phyloP scores from a whole-genome alignment of 2,797 vertebrate species.

The Cyclura pinguis region DNA sequence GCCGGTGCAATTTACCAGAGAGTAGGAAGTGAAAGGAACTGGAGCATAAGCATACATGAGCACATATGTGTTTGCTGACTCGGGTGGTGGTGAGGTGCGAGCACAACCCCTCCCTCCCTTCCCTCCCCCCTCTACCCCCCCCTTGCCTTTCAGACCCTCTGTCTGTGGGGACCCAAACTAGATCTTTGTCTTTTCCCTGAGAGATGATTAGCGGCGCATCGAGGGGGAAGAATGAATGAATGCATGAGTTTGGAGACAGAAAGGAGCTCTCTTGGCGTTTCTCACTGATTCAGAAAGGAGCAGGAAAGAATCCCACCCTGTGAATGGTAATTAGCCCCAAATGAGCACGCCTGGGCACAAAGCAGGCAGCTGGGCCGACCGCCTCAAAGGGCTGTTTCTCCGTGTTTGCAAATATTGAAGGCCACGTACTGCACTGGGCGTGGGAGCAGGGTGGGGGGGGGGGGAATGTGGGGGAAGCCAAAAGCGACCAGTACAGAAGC shows the following conservation, averaged over 20 bases:
- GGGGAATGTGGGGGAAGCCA: background rate
- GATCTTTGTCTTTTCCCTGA: slow-evolving; percentile 28
- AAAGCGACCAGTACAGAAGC: background rate
- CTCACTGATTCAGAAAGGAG: slow-evolving; percentile 56
- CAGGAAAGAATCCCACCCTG: slow-evolving; percentile 26
- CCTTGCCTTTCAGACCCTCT: slow-evolving; percentile 2
- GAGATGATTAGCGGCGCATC: slow-evolving; percentile 46
- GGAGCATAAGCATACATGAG: background rate
- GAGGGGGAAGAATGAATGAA: slow-evolving; percentile 24
- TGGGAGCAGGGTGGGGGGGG: slow-evolving; percentile 7
- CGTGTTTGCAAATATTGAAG: slow-evolving; percentile 76
- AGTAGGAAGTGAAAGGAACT: background rate
- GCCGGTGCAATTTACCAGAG: background rate
- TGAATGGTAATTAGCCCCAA: slow-evolving; percentile 74
- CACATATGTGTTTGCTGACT: background rate
- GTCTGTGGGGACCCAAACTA: slow-evolving; percentile 4
- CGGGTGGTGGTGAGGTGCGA: background rate
- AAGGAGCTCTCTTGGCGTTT: slow-evolving; percentile 20
- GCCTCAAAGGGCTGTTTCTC: slow-evolving; percentile 68
- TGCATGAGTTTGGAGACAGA: slow-evolving; percentile 32
- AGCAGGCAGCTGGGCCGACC: slow-evolving; percentile 67
- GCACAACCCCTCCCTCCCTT: background rate
- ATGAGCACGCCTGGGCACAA: slow-evolving; percentile 58
- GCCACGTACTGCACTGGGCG: slow-evolving; percentile 42
- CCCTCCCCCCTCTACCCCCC: no score